A percentile compares a stretch with the other conserved stretches of the same genome.
Evolutionary conservation across 2,888 invertebrate species (phyloP).

Genomic region (Leptinotarsa juncta): DNA sequence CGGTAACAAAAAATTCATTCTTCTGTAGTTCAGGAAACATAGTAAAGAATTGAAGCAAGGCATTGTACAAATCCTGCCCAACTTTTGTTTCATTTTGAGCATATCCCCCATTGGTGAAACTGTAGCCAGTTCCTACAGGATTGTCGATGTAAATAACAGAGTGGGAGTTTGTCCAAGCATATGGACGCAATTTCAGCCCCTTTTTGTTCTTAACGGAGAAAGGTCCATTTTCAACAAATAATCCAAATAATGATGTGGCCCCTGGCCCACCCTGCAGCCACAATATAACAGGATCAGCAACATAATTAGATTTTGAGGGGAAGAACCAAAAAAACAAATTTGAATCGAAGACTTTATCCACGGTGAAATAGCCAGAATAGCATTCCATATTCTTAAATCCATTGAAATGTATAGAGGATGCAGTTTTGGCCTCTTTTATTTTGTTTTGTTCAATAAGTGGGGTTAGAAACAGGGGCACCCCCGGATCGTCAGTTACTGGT

Average conservation of each 20-base stretch:
- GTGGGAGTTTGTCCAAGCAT: conserved; percentile 84
- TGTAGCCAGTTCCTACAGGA: conserved; percentile 88
- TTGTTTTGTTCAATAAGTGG: conserved; percentile 79
- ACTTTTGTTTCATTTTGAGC: conserved; percentile 83
- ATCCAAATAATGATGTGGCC: conserved; percentile 81
- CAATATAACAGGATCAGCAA: conserved; percentile 77
- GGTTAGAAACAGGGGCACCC: conserved; percentile 80
- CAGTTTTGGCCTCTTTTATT: conserved; percentile 73
- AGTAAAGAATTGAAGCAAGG: conserved; percentile 84
- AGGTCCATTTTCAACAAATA: conserved; percentile 85
- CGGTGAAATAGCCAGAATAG: conserved; percentile 87
- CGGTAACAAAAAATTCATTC: conserved; percentile 87
- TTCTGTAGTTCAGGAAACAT: conserved; percentile 81
- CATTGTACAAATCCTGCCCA: conserved; percentile 81
- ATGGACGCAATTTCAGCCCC: conserved; percentile 71
- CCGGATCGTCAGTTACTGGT: conserved; percentile 56
- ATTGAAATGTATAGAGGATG: conserved; percentile 69
- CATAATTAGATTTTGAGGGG: conserved; percentile 73
- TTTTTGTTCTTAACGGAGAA: conserved; percentile 68
- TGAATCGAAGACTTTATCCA: conserved; percentile 80
- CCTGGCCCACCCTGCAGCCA: conserved; percentile 93
- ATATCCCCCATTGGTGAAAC: conserved; percentile 87
- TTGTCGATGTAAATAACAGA: conserved; percentile 91
- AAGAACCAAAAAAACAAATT: conserved; percentile 95
- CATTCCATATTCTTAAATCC: conserved; percentile 73